These are phyloP conservation scores for Pseudochromis fuscus DNA, from an alignment of 2,797 vertebrate genomes.

Conservation along the genomic window DNA sequence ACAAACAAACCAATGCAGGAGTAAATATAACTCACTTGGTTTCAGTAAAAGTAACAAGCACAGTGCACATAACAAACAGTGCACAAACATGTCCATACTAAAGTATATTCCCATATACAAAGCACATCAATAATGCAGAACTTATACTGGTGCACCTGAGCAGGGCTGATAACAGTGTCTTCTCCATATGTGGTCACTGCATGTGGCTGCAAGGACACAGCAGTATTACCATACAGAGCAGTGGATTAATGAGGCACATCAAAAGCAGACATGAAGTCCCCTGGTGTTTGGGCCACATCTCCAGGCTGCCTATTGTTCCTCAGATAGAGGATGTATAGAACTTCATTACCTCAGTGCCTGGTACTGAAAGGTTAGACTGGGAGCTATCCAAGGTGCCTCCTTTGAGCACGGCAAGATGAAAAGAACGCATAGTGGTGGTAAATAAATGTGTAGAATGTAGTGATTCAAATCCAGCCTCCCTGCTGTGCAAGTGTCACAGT, in stretches of 20 bases:
- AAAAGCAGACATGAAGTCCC: conserved; percentile 16
- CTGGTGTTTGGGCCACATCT: not conserved
- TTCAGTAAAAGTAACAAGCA: too few relatives aligned
- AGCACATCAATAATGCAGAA: not conserved
- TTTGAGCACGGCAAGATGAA: not conserved
- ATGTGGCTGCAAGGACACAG: conserved; percentile 4
- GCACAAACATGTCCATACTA: too few relatives aligned
- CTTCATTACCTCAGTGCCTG: conserved; percentile 16
- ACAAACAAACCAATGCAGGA: too few relatives aligned
- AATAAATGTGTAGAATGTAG: not conserved
- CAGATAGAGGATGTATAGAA: conserved; percentile 8
- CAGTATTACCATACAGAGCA: not conserved
- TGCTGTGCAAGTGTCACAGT: not conserved
- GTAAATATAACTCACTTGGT: too few relatives aligned
- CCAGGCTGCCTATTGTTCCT: conserved; percentile 17
- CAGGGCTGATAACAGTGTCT: not conserved
- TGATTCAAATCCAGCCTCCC: not conserved
- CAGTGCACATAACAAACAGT: too few relatives aligned
- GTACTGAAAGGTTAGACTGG: conserved; percentile 5
- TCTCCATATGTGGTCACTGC: conserved; percentile 1
- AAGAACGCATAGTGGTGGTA: not conserved
- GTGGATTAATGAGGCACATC: conserved; percentile 28
- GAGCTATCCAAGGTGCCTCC: conserved; percentile 4
- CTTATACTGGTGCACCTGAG: not conserved
- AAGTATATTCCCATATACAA: not conserved